These are phyloP conservation scores for Alfaro cultratus DNA, from an alignment of 2,797 vertebrate species.

Conservation along the genomic window DNA sequence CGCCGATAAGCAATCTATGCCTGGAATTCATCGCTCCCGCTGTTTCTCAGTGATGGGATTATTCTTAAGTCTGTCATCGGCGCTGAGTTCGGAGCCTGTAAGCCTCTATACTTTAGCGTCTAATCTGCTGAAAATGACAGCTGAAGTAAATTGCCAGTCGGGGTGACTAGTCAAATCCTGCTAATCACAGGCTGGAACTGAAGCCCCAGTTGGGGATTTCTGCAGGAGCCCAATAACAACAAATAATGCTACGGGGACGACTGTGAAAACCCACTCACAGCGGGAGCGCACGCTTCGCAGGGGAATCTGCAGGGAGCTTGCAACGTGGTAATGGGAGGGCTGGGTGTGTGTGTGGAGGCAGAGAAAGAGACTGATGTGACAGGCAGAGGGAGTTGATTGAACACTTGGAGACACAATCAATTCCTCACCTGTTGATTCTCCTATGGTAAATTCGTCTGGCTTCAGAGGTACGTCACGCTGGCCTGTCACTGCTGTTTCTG, in stretches of 20 bases:
- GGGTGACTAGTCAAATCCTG: conserved; percentile 55
- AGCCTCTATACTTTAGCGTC: conserved; percentile 27
- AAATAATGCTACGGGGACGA: conserved; percentile 64
- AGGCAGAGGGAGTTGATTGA: conserved; percentile 54
- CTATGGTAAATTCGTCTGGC: conserved; percentile 87
- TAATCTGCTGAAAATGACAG: conserved; percentile 54
- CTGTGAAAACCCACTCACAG: conserved; percentile 55
- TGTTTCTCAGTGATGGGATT: conserved; percentile 45
- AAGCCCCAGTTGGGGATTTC: conserved; percentile 42
- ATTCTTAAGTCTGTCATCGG: conserved; percentile 42
- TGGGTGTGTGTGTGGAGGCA: conserved; percentile 1
- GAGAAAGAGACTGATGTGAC: conserved; percentile 43
- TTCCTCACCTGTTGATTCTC: conserved; percentile 87
- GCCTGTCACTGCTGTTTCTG: conserved; percentile 83
- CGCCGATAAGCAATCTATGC: neutral
- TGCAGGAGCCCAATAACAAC: conserved; percentile 50
- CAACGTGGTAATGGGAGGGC: conserved; percentile 17
- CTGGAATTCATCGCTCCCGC: conserved; percentile 24
- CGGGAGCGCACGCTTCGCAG: conserved; percentile 50
- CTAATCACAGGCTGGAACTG: conserved; percentile 60
- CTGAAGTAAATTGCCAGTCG: conserved; percentile 44
- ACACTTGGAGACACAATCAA: conserved; percentile 46
- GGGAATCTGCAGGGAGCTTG: conserved; percentile 57
- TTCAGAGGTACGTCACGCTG: conserved; percentile 86
- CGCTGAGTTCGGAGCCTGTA: conserved; percentile 22